Conservation (phyloP, 2,888 invertebrate species). For the Drosophila nr. medialis region DNA sequence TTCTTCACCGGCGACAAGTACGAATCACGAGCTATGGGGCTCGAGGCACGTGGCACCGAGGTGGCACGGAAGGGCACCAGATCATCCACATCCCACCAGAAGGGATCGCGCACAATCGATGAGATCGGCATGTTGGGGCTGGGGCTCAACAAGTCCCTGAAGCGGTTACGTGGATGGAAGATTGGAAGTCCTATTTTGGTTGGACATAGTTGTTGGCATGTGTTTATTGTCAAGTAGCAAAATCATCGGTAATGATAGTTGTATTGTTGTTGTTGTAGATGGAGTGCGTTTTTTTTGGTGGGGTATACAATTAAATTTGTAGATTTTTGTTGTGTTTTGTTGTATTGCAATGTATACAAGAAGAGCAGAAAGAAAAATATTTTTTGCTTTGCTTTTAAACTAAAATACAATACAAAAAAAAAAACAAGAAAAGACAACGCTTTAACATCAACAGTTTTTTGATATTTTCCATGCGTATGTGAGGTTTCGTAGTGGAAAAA, state of each 20-base stretch:
- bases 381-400: slow-evolving; percentile 80
- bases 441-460: slow-evolving; percentile 78
- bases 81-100: slow-evolving; percentile 94
- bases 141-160: slow-evolving; percentile 91
- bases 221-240: slow-evolving; percentile 51
- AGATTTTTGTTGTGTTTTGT: slow-evolving; percentile 54
- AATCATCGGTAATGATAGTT: slow-evolving; percentile 50
- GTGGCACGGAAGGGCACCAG: slow-evolving; percentile 89
- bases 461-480: slow-evolving; percentile 82
- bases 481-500: slow-evolving; percentile 74
- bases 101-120: slow-evolving; percentile 93
- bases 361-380: slow-evolving; percentile 81
- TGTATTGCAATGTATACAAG: slow-evolving; percentile 79
- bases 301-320: slow-evolving; percentile 64
- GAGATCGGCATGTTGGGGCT: slow-evolving; percentile 91
- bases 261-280: slow-evolving; percentile 38
- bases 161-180: slow-evolving; percentile 87
- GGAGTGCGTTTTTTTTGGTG: slow-evolving; percentile 45
- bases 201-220: slow-evolving; percentile 50
- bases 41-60: slow-evolving; percentile 87
- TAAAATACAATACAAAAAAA: slow-evolving; percentile 76
- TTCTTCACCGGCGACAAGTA: slow-evolving; percentile 96
- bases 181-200: slow-evolving; percentile 88
- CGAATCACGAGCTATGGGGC: slow-evolving; percentile 92
- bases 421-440: slow-evolving; percentile 77